A percentile compares a stretch with the other conserved stretches of the same genome.
These are phyloP conservation scores for Myiopsitta monachus DNA, from an alignment of 2,113 vertebrate species.

Conservation along the genomic window DNA sequence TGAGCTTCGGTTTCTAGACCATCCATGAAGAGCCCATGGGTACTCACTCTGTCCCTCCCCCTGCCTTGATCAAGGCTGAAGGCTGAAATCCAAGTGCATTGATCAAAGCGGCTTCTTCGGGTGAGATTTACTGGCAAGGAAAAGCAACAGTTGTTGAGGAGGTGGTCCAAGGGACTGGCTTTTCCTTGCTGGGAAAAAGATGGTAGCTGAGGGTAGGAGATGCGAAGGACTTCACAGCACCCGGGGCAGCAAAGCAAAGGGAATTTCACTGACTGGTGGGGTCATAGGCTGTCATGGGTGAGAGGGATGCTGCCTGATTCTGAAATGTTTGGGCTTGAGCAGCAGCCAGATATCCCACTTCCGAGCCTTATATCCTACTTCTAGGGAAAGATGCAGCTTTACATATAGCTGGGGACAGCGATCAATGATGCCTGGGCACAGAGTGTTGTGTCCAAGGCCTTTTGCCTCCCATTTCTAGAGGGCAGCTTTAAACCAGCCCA, in stretches of 20 bases:
- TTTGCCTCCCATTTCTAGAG: neutral
- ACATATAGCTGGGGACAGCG: fast-evolving
- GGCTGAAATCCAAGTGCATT: constrained; percentile 47
- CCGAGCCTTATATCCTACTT: neutral
- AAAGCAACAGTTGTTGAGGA: constrained; percentile 12
- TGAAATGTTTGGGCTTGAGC: fast-evolving
- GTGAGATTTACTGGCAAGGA: constrained; percentile 2
- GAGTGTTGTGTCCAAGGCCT: fast-evolving
- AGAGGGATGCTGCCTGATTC: neutral
- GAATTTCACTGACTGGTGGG: fast-evolving
- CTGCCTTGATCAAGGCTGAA: constrained; percentile 60
- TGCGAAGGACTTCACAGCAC: fast-evolving
- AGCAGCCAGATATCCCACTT: neutral
- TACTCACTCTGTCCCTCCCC: neutral
- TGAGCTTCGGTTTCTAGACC: neutral
- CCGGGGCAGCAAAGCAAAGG: neutral
- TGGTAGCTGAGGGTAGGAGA: neutral
- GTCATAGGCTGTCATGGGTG: neutral
- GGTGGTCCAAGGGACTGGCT: neutral
- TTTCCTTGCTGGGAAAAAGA: neutral
- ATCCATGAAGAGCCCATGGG: neutral
- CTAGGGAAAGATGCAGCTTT: neutral
- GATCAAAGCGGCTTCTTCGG: constrained; percentile 36
- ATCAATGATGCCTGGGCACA: neutral
- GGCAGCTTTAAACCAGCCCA: neutral